Evolutionary conservation across 2,113 vertebrate species (phyloP).

Genomic region (Melozone crissalis): DNA sequence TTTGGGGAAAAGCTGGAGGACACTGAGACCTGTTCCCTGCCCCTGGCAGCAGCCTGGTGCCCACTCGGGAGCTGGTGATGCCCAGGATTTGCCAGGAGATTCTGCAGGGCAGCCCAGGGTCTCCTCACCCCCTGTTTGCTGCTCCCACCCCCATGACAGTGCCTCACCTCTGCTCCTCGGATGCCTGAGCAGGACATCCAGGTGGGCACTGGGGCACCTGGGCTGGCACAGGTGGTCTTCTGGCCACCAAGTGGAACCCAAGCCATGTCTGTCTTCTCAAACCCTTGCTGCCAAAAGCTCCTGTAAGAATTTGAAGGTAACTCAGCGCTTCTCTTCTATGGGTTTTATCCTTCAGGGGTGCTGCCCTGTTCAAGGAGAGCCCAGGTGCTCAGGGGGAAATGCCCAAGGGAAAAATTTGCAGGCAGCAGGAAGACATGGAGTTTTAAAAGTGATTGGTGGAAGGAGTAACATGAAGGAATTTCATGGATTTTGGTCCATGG

Average conservation of each 20-base stretch:
- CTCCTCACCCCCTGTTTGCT: accelerated
- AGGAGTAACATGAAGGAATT: not conserved
- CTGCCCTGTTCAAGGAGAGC: accelerated
- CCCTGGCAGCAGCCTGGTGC: not conserved
- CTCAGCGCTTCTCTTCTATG: accelerated
- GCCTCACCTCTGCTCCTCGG: accelerated
- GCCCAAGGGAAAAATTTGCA: not conserved
- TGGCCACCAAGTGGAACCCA: slow-evolving; percentile 32
- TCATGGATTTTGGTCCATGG: not conserved
- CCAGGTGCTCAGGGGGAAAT: too few relatives aligned
- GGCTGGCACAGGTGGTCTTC: not conserved
- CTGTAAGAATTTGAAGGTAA: not conserved
- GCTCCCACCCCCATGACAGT: not conserved
- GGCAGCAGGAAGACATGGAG: not conserved
- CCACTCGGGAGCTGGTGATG: not conserved
- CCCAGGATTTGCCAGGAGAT: accelerated
- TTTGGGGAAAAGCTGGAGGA: not conserved
- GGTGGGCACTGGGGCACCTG: accelerated
- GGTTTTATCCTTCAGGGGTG: not conserved
- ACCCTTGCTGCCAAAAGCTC: accelerated
- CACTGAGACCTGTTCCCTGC: accelerated
- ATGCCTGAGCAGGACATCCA: accelerated
- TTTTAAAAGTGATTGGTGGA: not conserved
- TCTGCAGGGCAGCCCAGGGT: not conserved
- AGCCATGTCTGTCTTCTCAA: not conserved